Conservation (phyloP, 2,797 vertebrate genomes). For the Carapus acus region DNA sequence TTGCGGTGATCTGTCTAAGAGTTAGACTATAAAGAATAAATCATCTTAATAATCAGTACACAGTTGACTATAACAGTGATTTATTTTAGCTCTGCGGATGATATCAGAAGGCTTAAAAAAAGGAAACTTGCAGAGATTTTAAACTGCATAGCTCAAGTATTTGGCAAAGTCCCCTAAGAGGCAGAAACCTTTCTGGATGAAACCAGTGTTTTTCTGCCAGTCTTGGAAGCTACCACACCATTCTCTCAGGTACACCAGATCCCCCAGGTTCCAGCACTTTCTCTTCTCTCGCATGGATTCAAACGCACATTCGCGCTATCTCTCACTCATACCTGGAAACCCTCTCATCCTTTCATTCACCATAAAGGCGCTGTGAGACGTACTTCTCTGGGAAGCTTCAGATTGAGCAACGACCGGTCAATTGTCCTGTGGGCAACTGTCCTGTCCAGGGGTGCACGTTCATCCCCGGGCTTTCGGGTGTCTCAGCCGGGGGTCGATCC, state of each 20-base stretch:
- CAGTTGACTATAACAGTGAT: not conserved
- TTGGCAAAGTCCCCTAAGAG: constrained; percentile 38
- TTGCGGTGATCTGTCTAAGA: constrained; percentile 1
- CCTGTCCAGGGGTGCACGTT: constrained; percentile 51
- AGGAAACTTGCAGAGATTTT: constrained; percentile 13
- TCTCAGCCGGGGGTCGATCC: constrained; percentile 79
- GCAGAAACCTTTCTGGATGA: constrained; percentile 19
- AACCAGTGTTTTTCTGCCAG: constrained; percentile 51
- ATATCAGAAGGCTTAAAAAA: constrained; percentile 1
- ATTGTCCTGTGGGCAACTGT: constrained; percentile 27
- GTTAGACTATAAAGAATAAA: constrained; percentile 8
- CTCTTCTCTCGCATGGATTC: constrained; percentile 66
- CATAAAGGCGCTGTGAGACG: constrained; percentile 55
- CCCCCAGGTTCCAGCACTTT: constrained; percentile 75
- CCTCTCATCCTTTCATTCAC: constrained; percentile 64
- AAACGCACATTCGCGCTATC: constrained; percentile 69
- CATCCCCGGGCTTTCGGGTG: constrained; percentile 12
- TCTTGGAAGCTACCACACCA: constrained; percentile 60
- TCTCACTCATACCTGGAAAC: constrained; percentile 56
- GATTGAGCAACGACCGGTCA: constrained; percentile 56
- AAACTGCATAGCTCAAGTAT: constrained; percentile 43
- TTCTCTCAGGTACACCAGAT: constrained; percentile 72
- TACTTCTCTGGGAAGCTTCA: constrained; percentile 62
- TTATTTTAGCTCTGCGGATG: not conserved
- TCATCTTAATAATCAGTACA: constrained; percentile 2